Conservation (phyloP, 2,797 vertebrate species). For the Chrysocyon brachyurus region DNA sequence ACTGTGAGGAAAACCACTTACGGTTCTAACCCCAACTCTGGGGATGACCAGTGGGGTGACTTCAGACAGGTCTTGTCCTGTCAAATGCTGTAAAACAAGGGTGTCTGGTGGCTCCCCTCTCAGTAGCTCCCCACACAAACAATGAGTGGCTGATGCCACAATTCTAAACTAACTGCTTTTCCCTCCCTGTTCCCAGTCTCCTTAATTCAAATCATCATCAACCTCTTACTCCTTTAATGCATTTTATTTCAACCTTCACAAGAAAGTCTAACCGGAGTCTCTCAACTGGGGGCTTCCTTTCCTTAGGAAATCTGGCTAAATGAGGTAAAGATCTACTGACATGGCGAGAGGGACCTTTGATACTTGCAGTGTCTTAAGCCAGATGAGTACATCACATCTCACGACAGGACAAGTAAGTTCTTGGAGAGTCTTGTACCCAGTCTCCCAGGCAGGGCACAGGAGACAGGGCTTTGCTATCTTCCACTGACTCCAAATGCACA, state of each 20-base stretch:
- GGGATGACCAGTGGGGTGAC: background rate
- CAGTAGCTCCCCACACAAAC: background rate
- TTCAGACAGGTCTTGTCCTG: background rate
- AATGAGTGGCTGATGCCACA: background rate
- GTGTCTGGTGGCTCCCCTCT: background rate
- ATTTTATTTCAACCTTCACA: slow-evolving; percentile 48
- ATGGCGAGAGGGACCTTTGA: background rate
- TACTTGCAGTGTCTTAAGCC: background rate
- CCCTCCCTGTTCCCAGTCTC: background rate
- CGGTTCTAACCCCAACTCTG: background rate
- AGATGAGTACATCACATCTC: background rate
- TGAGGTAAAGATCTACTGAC: background rate
- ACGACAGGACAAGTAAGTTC: background rate
- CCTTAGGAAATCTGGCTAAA: background rate
- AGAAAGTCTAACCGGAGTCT: background rate
- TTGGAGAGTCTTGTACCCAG: background rate
- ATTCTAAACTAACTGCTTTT: background rate
- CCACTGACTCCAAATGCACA: background rate
- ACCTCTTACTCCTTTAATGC: background rate
- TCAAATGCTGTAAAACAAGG: background rate
- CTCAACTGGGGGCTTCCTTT: background rate
- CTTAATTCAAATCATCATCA: background rate
- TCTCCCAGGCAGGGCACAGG: background rate
- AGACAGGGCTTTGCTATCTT: background rate
- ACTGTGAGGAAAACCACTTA: background rate